phyloP scores from a whole-genome alignment of 2,113 vertebrate genomes.

The Hippocampus guttulatus region DNA sequence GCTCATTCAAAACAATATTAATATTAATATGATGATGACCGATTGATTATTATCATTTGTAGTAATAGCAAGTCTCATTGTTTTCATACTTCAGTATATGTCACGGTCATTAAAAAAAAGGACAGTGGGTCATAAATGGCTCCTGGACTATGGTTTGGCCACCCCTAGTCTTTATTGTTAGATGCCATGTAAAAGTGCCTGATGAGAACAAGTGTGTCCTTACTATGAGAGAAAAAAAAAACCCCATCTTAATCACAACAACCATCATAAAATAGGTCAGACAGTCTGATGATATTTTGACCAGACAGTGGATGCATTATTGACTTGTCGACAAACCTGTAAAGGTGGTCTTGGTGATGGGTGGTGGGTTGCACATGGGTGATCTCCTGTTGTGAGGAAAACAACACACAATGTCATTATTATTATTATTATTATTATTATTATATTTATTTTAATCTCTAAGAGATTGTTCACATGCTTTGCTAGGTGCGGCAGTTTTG shows the following conservation, averaged over 20 bases:
- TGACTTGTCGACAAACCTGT: constrained; percentile 76
- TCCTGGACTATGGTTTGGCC: neutral
- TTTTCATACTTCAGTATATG: neutral
- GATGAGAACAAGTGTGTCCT: constrained; percentile 40
- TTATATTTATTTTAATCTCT: neutral
- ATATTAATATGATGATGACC: no score
- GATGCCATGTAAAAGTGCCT: constrained; percentile 14
- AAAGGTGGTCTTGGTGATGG: constrained; percentile 94
- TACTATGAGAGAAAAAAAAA: neutral
- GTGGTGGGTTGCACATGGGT: constrained; percentile 95
- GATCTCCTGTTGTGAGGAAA: constrained; percentile 78
- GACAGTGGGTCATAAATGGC: neutral
- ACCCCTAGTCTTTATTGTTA: neutral
- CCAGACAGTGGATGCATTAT: neutral
- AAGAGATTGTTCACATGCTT: neutral
- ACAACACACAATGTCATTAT: neutral
- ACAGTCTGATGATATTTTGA: constrained; percentile 1
- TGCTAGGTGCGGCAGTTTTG: neutral
- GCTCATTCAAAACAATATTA: neutral
- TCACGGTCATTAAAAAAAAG: neutral
- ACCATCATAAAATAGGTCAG: constrained; percentile 15
- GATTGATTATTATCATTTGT: no score
- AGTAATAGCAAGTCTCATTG: no score
- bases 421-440: no score
- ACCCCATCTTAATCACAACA: constrained; percentile 2